These are phyloP conservation scores for Hypercompe scribonia DNA, from an alignment of 2,888 invertebrate species.

Conservation along the genomic window DNA sequence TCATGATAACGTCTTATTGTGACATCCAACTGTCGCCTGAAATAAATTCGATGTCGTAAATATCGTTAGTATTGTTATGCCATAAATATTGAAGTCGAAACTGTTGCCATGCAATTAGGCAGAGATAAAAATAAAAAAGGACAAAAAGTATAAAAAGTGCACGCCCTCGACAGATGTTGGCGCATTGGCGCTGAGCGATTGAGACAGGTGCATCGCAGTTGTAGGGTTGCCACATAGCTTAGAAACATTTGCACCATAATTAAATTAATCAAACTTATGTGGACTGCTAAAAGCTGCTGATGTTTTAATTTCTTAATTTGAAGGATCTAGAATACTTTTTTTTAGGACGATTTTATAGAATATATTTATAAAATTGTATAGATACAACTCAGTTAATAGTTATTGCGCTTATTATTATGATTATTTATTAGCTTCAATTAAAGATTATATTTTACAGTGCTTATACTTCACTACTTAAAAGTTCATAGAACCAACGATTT, in stretches of 20 bases:
- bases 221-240: slow-evolving; percentile 64
- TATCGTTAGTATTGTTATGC: slow-evolving; percentile 46
- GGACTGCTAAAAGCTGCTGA: too few relatives aligned
- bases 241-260: not conserved
- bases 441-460: not conserved
- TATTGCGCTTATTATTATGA: too few relatives aligned
- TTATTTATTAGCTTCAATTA: not conserved
- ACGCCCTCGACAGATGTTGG: slow-evolving; percentile 78
- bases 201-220: slow-evolving; percentile 77
- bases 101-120: slow-evolving; percentile 72
- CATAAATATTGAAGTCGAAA: slow-evolving; percentile 47
- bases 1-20: slow-evolving; percentile 33
- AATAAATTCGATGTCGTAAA: slow-evolving; percentile 41
- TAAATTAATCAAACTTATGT: too few relatives aligned
- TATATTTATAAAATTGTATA: too few relatives aligned
- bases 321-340: too few relatives aligned
- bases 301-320: too few relatives aligned
- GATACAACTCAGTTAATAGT: too few relatives aligned
- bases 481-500: slow-evolving; percentile 67
- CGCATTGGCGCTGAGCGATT: slow-evolving; percentile 75
- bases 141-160: slow-evolving; percentile 69
- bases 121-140: slow-evolving; percentile 52
- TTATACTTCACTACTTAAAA: slow-evolving; percentile 30
- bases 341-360: too few relatives aligned
- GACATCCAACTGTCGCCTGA: slow-evolving; percentile 28